Evolutionary conservation across 2,797 vertebrate species (phyloP), one percentile per base, ranked within the genome.

Genomic region (Schizopygopsis malacanthus): DNA sequence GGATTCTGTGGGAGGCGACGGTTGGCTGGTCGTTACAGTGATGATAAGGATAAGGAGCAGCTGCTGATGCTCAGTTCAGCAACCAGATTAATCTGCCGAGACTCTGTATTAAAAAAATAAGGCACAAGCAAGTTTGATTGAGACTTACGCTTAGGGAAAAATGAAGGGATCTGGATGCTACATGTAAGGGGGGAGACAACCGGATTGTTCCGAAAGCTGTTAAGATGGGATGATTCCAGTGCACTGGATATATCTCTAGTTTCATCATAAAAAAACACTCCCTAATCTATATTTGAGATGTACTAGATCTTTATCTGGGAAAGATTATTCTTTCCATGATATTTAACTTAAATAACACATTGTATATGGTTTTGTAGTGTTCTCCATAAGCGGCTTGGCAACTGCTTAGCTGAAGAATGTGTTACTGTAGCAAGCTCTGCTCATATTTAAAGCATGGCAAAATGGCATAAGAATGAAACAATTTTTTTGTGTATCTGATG

Each of bases 41-140:
- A 80, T 85, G 81, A 84, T 88, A 70, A 85, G 86, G 73, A 84
- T 78, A 81, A 87, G 85, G 79, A 85, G 81, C 72, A 89, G 85
- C 85, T 87, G 83, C 85, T 88, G 72, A 86, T 88, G 83, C 84
- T 87, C 85, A 81, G 85, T 88, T 88, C 75, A 86, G 75, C 81
- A 86, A 63, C 37, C 70, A 83, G 86, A 85, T 89, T 88, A 87
- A 83, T 81, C 76, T 4, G 77, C 65, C 10, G 83, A 88, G 82
- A 79, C 56, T 54, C 73, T 89, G 72, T 83, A 87, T 87, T 87
- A 89, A 89, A 83, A 89, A 89, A 83, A 77, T 83, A 87, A 82
- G 69, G 78, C 56, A 67, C 67, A 84, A 83, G 52, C 82, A 89
- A 86, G 84, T 86, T 87, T 71, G 72, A 86, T 82, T 87, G 82